These are phyloP conservation scores for Aethes cnicana DNA, from an alignment of 2,888 invertebrate species.

Conservation along the genomic window DNA sequence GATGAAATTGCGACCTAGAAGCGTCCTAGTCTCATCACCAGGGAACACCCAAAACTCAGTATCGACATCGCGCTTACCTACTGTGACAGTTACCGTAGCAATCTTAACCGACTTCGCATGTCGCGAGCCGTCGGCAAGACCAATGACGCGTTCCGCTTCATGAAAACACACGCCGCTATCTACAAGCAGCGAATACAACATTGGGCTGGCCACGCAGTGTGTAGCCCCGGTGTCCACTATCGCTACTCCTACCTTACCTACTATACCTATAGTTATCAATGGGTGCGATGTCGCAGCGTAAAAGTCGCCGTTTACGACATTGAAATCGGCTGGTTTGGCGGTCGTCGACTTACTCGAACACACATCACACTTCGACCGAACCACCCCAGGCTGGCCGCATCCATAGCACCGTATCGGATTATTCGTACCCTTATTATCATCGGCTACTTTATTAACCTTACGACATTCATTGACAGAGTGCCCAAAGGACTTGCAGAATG, in stretches of 20 bases:
- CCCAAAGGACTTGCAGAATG: background rate
- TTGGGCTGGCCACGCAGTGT: background rate
- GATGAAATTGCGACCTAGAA: background rate
- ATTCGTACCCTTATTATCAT: background rate
- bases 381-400: constrained; percentile 5
- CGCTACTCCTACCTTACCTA: background rate
- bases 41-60: background rate
- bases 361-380: background rate
- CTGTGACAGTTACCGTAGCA: background rate
- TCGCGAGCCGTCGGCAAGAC: background rate
- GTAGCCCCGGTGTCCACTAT: constrained; percentile 16
- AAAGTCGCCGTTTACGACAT: background rate
- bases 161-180: background rate
- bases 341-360: background rate
- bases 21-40: background rate
- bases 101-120: background rate
- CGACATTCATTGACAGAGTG: background rate
- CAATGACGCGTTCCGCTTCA: background rate
- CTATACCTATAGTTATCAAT: background rate
- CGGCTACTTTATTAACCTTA: background rate
- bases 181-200: background rate
- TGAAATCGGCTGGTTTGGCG: background rate
- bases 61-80: background rate
- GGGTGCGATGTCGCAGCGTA: background rate
- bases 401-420: constrained; percentile 8